Percentiles rank a stretch among this genome's conserved stretches.
phyloP scores from a whole-genome alignment of 2,797 vertebrate species.

The Sciurus vulgaris region DNA sequence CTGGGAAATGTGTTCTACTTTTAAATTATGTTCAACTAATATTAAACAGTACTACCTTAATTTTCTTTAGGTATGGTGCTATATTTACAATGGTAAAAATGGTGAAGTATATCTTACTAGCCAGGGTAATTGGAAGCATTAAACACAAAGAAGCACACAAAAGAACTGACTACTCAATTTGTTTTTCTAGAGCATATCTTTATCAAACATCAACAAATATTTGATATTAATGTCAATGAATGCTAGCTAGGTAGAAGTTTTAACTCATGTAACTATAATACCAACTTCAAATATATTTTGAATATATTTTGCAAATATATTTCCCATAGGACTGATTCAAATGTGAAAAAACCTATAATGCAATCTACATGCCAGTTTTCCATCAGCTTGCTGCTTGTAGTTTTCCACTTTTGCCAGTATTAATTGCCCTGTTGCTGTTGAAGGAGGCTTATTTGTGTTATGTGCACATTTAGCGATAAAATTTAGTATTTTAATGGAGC shows the following conservation, averaged over 20 bases:
- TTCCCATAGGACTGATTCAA: neutral
- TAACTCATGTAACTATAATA: neutral
- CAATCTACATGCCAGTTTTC: neutral
- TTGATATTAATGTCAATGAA: neutral
- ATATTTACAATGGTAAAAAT: neutral
- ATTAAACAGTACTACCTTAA: neutral
- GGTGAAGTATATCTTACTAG: neutral
- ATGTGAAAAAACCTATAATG: neutral
- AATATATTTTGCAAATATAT: neutral
- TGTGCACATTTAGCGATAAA: neutral
- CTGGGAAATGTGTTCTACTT: neutral
- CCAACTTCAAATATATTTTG: neutral
- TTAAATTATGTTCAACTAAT: neutral
- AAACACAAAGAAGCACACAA: neutral
- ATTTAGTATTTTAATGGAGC: constrained; percentile 5
- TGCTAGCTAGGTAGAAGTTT: neutral
- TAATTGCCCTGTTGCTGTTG: neutral
- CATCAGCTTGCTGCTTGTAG: neutral
- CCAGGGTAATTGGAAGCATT: neutral
- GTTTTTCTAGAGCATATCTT: neutral
- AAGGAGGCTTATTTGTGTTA: neutral
- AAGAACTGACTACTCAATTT: neutral
- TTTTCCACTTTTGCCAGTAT: neutral
- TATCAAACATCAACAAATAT: neutral
- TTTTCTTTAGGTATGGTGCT: neutral